These are phyloP conservation scores for Brassicogethes aeneus DNA, from an alignment of 2,888 invertebrate genomes.

Conservation along the genomic window DNA sequence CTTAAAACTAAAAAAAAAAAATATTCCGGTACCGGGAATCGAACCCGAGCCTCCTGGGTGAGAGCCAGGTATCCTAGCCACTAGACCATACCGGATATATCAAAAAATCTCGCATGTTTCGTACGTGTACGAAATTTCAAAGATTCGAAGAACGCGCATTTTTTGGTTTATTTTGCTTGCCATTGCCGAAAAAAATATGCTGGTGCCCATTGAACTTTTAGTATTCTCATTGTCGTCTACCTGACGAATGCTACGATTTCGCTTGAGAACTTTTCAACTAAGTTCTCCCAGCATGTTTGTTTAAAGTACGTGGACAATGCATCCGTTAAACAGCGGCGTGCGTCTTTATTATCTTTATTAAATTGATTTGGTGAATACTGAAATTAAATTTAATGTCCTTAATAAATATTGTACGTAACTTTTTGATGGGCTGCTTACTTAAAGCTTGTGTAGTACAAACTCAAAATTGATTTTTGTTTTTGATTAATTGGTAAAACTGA, in stretches of 20 bases:
- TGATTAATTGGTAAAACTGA: neutral
- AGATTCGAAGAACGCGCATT: too few species aligned
- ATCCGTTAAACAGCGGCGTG: slow-evolving; percentile 24
- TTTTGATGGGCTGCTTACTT: too few species aligned
- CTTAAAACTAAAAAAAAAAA: too few species aligned
- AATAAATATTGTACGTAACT: too few species aligned
- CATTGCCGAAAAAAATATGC: too few species aligned
- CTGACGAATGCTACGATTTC: slow-evolving; percentile 27
- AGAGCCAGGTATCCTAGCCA: slow-evolving; percentile 52
- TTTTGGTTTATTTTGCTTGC: too few species aligned
- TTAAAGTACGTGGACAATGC: slow-evolving; percentile 28
- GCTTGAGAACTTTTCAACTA: slow-evolving; percentile 26
- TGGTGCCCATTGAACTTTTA: too few species aligned
- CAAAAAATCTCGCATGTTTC: too few species aligned
- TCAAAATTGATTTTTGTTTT: neutral
- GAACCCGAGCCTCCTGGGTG: slow-evolving; percentile 54
- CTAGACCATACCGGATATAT: slow-evolving; percentile 49
- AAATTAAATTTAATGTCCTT: too few species aligned
- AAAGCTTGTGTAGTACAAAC: too few species aligned
- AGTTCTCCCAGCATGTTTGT: slow-evolving; percentile 30
- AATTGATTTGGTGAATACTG: too few species aligned
- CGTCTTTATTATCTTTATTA: slow-evolving; percentile 8
- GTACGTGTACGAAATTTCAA: too few species aligned
- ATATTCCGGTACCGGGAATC: slow-evolving; percentile 49
- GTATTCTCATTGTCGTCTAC: slow-evolving; percentile 23